A percentile compares a stretch with the other conserved stretches of the same genome.
Evolutionary conservation across 2,888 invertebrate species (phyloP).

Genomic region (Andrena haemorrhoa): DNA sequence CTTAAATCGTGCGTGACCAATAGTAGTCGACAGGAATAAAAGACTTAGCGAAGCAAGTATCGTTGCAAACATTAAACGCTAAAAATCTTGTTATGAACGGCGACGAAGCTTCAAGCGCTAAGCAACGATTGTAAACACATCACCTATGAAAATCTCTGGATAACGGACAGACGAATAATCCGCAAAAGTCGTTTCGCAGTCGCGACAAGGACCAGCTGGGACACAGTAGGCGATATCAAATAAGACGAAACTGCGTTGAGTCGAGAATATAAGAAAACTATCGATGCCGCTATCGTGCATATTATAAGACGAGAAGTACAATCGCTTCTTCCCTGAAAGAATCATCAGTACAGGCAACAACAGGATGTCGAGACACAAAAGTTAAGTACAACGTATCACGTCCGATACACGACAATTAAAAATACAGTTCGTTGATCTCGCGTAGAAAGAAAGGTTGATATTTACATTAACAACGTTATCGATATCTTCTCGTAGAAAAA

Average conservation of each 20-base stretch:
- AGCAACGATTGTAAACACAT: not conserved
- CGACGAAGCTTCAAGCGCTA: constrained; percentile 12
- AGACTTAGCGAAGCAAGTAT: constrained; percentile 26
- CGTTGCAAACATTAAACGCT: constrained; percentile 23
- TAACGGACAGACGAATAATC: not conserved
- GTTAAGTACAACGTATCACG: constrained; percentile 44
- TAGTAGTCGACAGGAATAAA: constrained; percentile 43
- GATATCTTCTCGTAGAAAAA: constrained; percentile 33
- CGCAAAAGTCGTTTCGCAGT: not conserved
- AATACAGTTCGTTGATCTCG: constrained; percentile 40
- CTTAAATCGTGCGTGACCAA: constrained; percentile 19
- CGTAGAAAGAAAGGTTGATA: constrained; percentile 34
- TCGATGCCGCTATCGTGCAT: constrained; percentile 14
- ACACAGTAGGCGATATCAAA: not conserved
- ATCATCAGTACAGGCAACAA: constrained; percentile 4
- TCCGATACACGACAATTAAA: constrained; percentile 24
- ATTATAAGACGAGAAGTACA: constrained; percentile 28
- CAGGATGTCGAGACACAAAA: constrained; percentile 7
- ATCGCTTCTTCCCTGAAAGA: constrained; percentile 19
- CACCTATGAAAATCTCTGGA: not conserved
- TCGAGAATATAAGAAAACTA: not conserved
- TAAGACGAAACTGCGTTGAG: not conserved
- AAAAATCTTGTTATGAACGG: constrained; percentile 19
- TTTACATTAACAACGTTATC: constrained; percentile 40
- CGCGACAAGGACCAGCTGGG: not conserved